Evolutionary conservation across 2,113 vertebrate genomes (phyloP), one percentile per base, ranked within the genome.

Genomic region (Sturnus vulgaris): DNA sequence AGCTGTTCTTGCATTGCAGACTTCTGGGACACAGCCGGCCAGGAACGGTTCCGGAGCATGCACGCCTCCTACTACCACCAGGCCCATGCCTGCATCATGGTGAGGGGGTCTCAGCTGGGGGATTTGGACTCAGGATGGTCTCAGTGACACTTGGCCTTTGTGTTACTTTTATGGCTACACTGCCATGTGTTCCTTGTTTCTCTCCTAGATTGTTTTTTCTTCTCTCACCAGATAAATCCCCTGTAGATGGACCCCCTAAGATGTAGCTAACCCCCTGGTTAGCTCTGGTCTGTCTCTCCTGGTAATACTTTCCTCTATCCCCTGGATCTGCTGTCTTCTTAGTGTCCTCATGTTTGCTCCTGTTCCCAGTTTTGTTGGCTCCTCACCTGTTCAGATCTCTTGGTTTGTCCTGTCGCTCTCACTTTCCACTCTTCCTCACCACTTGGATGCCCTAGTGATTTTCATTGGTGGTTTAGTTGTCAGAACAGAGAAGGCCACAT

Each of bases 41-140:
- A 99, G 95, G 99, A 99, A 88, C 98, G 99, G 53, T 99, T 99
- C 97, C 99, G 98, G 97, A 99, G 98, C 97, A 98, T 99, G 98
- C 99, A 99, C 12, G 98, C 99, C 2, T 99, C 99, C 39, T 99
- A 99, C 95, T 99, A 99, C 96, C 98, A 99, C 95, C 99, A 99
- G 97, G 99, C 99, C 63, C 99, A 99, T 1, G 99, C 99, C 17
- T 99, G 99, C 96, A 98, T 99, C 97, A 99, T 99, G 99, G 99
- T 99, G 98, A 93, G 98, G 44, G 23, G 37, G 42, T 23, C 37
- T 57, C 40, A 14, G 39, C 50, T 40, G 11, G 10, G 14, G 69
- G 7, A 7, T n/a, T 53, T 49, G 71, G 47, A 49, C 18, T 31
- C 30, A 19, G 30, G 68, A 27, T 13, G 25, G 20, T 31, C 61